Conservation (phyloP, 2,888 invertebrate species). For the Caenorhabditis sp. region DNA sequence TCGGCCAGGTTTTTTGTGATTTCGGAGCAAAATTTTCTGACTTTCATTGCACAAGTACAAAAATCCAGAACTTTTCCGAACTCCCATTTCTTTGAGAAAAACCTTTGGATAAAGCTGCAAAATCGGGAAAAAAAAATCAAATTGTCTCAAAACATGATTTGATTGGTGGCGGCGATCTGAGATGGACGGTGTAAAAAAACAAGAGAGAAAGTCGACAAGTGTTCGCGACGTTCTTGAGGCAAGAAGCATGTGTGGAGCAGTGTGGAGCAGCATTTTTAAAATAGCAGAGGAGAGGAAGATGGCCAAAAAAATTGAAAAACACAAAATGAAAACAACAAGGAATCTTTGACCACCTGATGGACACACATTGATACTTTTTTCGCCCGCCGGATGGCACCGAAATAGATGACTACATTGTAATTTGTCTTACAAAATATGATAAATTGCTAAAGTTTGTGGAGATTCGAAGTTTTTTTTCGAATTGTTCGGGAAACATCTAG, state of each 20-base stretch:
- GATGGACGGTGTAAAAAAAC: not conserved
- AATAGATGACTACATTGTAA: no score
- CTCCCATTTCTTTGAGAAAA: no score
- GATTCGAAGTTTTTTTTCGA: no score
- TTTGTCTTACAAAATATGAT: no score
- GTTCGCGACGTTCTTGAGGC: not conserved
- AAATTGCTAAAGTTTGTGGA: not conserved
- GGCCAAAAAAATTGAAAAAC: not conserved
- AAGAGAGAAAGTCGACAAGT: not conserved
- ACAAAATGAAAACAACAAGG: not conserved
- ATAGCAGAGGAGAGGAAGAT: not conserved
- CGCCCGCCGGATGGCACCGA: not conserved
- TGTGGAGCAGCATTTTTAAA: not conserved
- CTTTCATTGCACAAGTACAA: no score
- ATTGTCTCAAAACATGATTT: not conserved
- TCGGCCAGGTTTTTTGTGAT: no score
- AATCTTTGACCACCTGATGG: conserved; percentile 1
- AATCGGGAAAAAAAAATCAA: no score
- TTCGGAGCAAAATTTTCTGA: no score
- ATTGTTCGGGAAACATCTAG: no score
- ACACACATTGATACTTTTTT: not conserved
- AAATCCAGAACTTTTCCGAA: no score
- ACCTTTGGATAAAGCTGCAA: no score
- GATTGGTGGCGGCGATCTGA: not conserved
- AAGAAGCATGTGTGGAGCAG: not conserved